Conservation (phyloP, 1,140 invertebrate genomes). For the Mizuhopecten yessoensis region DNA sequence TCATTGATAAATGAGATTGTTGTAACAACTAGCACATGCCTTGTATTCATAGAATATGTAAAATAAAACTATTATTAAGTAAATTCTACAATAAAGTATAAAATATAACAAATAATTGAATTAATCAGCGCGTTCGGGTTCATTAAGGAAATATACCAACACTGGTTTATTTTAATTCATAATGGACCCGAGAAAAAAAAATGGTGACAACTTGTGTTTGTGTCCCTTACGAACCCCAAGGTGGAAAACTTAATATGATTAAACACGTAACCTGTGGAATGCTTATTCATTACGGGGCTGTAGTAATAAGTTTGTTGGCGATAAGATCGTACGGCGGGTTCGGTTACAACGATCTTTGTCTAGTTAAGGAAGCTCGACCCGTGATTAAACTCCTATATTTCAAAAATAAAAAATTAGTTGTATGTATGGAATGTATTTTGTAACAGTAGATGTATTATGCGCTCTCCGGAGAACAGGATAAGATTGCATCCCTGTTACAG, state of each 20-base stretch:
- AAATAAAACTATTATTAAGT: no score
- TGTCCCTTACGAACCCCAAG: background rate
- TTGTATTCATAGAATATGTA: no score
- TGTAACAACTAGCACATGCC: no score
- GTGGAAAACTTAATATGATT: slow-evolving; percentile 2
- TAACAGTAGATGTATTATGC: background rate
- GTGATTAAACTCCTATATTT: background rate
- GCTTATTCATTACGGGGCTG: background rate
- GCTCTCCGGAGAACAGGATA: background rate
- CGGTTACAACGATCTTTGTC: slow-evolving; percentile 3
- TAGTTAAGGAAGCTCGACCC: background rate
- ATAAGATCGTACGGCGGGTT: background rate
- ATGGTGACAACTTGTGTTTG: background rate
- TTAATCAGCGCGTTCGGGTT: background rate
- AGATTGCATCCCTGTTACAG: background rate
- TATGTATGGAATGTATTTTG: background rate
- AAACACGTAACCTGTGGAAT: background rate
- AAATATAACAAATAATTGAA: no score
- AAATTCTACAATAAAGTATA: no score
- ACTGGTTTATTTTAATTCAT: background rate
- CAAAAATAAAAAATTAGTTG: background rate
- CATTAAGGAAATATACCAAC: background rate
- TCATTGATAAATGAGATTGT: no score
- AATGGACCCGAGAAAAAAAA: background rate
- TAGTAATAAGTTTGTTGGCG: background rate